Base-by-base conservation (phyloP, 2,113 vertebrate genomes). In the Sprattus sprattus region DNA sequence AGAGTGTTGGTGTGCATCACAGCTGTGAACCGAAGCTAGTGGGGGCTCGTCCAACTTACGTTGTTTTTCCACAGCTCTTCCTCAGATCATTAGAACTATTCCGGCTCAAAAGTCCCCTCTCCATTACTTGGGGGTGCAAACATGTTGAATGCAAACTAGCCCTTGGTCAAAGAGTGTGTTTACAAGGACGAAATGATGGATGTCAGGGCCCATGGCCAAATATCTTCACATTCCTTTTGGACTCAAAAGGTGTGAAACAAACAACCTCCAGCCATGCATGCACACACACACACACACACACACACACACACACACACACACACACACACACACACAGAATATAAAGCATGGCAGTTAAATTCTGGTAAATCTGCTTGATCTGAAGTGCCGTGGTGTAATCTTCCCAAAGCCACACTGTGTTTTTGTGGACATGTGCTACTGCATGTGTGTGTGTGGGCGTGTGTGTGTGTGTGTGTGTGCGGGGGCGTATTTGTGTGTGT, bases 331-430 rank as follows among this genome's bases (percentile, higher is more conserved):
- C 60, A 25, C 60, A 64, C 60, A 64, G 22, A 60, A 52, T 52
- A 15, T 60, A 60, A n/a, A 89, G 86, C 67, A 84, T 86, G 88
- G 82, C 86, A 45, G 85, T 87, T 90, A 88, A 91, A 92, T 87
- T 92, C 91, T 89, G 90, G 87, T 87, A 92, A 92, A 93, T 93
- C 91, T 92, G 91, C 91, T 93, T 93, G 91, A 92, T 92, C 88
- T 88, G 89, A 88, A 92, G 88, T 89, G 92, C 88, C 87, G n/a
- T 84, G 85, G 81, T n/a, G 54, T 94, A 93, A 94, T 93, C 92
- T 92, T 92, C 82, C 84, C 88, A 92, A 91, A 94, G 89, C 92
- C 89, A 88, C 88, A 92, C 87, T 89, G 89, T 87, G 87, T 88
- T 87, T 88, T 85, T 90, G 52, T 60, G 20, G 18, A 5, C 5